phyloP scores from a whole-genome alignment of 2,797 vertebrate genomes.

The Enteromius argenteus region DNA sequence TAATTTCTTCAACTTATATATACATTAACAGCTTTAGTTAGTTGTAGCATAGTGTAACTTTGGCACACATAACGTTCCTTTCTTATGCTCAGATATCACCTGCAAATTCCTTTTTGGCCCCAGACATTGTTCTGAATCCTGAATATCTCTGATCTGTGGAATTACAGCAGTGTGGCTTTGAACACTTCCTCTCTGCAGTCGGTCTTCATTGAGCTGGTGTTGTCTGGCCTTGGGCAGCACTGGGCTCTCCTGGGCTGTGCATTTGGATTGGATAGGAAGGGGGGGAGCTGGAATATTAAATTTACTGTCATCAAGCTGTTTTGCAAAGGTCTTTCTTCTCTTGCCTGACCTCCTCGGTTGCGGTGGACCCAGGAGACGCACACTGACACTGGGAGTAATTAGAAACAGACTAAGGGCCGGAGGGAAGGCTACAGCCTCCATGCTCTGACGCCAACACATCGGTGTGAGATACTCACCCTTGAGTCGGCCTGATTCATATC shows the following conservation, averaged over 20 bases:
- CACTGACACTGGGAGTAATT: conserved; percentile 76
- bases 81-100: background rate
- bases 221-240: conserved; percentile 31
- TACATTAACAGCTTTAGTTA: background rate
- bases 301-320: conserved; percentile 67
- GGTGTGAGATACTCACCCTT: conserved; percentile 67
- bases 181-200: conserved; percentile 54
- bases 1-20: background rate
- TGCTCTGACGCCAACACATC: conserved; percentile 43
- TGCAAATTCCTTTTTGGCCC: conserved; percentile 31
- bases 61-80: background rate
- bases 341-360: conserved; percentile 68
- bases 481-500: conserved; percentile 29
- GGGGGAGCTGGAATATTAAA: conserved; percentile 62
- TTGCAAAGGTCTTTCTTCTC: conserved; percentile 52
- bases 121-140: background rate
- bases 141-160: conserved; percentile 5
- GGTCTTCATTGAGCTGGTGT: conserved; percentile 26
- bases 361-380: conserved; percentile 67
- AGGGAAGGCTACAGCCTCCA: conserved; percentile 59
- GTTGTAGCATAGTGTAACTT: background rate
- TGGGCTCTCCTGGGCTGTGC: conserved; percentile 46
- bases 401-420: conserved; percentile 72
- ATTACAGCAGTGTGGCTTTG: conserved; percentile 49
- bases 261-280: conserved; percentile 32